Percentiles rank a stretch among this genome's conserved stretches.
Evolutionary conservation across 2,113 vertebrate species (phyloP).

Genomic region (Candoia aspera): DNA sequence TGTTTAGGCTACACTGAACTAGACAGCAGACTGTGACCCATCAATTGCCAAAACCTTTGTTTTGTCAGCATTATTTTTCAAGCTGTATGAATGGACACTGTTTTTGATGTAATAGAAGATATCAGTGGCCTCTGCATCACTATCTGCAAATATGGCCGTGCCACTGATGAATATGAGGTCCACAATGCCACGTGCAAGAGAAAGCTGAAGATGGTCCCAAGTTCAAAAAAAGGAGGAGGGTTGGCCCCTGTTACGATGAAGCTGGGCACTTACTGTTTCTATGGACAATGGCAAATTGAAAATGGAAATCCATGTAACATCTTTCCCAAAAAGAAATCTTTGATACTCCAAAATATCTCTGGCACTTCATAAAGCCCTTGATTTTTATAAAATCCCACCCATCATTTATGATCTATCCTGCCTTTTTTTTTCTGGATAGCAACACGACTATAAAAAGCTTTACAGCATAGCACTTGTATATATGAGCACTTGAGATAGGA

Average conservation of each 20-base stretch:
- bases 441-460: background rate
- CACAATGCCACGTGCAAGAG: background rate
- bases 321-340: background rate
- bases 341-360: too few relatives aligned
- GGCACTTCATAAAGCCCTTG: background rate
- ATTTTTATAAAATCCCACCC: background rate
- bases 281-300: background rate
- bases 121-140: background rate
- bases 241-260: background rate
- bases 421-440: background rate
- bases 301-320: background rate
- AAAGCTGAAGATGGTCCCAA: background rate
- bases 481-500: background rate
- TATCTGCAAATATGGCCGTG: background rate
- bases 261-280: background rate
- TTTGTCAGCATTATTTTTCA: background rate
- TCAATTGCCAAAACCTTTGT: background rate
- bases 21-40: background rate
- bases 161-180: background rate
- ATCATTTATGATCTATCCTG: background rate
- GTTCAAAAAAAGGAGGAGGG: background rate
- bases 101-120: background rate
- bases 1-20: background rate
- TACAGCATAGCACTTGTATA: background rate
- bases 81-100: background rate